Percentiles rank a stretch among this genome's conserved stretches.
Evolutionary conservation across 2,888 invertebrate genomes (phyloP).

Genomic region (Dendrolimus pini): DNA sequence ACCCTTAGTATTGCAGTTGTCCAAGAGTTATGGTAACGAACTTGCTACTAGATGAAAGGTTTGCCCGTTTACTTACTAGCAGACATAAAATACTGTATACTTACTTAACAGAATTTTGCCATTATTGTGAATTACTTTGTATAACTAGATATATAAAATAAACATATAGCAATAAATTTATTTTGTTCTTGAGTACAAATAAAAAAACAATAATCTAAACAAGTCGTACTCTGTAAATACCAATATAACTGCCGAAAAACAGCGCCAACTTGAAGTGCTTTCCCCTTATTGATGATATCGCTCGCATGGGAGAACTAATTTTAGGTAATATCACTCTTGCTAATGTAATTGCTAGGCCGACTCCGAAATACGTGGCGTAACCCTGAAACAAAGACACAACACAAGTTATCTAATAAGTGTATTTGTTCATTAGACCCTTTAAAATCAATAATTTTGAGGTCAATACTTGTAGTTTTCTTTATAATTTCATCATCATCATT

Average conservation of each 20-base stretch:
- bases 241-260: slow-evolving; percentile 70
- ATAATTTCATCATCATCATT: too few species aligned
- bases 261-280: slow-evolving; percentile 57
- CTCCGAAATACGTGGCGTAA: slow-evolving; percentile 45
- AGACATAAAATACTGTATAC: too few species aligned
- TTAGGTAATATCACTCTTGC: slow-evolving; percentile 47
- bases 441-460: background rate
- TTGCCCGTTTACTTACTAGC: too few species aligned
- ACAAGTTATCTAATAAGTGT: background rate
- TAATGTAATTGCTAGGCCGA: slow-evolving; percentile 52
- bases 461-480: too few species aligned
- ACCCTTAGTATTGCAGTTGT: too few species aligned
- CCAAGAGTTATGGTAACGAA: too few species aligned
- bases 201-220: slow-evolving; percentile 18
- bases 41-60: too few species aligned
- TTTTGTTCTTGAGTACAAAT: background rate
- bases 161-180: background rate
- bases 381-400: slow-evolving; percentile 42
- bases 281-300: slow-evolving; percentile 44
- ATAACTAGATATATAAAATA: too few species aligned
- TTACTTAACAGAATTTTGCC: too few species aligned
- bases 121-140: too few species aligned
- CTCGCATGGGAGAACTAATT: slow-evolving; percentile 44
- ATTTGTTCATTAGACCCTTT: background rate
- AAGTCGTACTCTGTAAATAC: slow-evolving; percentile 73